Evolutionary conservation across 2,113 vertebrate genomes (phyloP).

Genomic region (Ceratotherium simum): DNA sequence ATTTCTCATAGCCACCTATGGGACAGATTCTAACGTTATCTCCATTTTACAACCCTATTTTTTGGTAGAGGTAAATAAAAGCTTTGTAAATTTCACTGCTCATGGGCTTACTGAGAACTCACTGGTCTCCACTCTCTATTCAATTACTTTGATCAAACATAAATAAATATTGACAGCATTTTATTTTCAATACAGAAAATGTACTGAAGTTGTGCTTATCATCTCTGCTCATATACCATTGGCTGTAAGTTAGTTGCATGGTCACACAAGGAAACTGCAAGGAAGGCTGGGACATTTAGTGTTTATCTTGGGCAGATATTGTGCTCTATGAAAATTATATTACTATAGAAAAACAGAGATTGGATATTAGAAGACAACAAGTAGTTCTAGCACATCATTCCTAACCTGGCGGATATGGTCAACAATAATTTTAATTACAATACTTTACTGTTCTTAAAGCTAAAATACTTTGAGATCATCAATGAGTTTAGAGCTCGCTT

Average conservation of each 20-base stretch:
- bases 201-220: not conserved
- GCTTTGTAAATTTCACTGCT: not conserved
- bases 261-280: not conserved
- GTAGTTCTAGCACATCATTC: not conserved
- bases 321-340: not conserved
- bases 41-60: not conserved
- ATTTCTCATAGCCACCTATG: not conserved
- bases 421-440: not conserved
- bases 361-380: not conserved
- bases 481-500: not conserved
- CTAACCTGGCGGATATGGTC: not conserved
- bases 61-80: not conserved
- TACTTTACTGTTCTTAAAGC: not conserved
- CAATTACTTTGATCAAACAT: not conserved
- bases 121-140: not conserved
- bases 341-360: not conserved
- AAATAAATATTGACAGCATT: not conserved
- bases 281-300: not conserved
- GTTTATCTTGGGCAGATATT: not conserved
- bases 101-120: not conserved
- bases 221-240: not conserved
- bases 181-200: conserved; percentile 29
- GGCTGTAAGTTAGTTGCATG: not conserved
- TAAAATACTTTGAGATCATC: not conserved
- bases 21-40: not conserved